Percentiles rank a stretch among this genome's conserved stretches.
phyloP scores from a whole-genome alignment of 2,113 vertebrate genomes.

The Clupea harengus region DNA sequence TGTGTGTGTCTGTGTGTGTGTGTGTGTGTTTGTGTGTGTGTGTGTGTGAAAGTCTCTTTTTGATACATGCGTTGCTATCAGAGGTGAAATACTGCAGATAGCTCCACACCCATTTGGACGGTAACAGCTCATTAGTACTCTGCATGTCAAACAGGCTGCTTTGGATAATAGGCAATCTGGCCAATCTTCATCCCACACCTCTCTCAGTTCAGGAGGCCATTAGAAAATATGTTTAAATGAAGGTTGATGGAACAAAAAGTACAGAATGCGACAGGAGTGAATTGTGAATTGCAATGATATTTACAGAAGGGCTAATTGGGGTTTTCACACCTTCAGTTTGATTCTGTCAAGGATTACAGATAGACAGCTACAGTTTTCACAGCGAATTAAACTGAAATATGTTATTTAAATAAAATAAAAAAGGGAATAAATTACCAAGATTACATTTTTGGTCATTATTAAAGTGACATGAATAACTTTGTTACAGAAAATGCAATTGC shows the following conservation, averaged over 20 bases:
- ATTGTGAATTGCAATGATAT: background rate
- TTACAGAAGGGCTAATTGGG: background rate
- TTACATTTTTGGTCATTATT: background rate
- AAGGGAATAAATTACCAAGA: background rate
- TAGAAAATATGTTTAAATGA: background rate
- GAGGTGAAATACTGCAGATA: background rate
- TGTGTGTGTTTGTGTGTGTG: background rate
- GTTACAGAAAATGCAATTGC: constrained; percentile 8
- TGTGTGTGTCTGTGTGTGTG: constrained; percentile 2
- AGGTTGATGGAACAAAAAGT: background rate
- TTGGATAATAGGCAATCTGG: constrained; percentile 1
- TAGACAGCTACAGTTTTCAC: background rate
- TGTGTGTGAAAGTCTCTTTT: background rate
- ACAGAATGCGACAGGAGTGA: background rate
- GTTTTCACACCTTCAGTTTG: background rate
- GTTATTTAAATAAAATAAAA: background rate
- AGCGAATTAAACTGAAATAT: background rate
- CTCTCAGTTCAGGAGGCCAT: background rate
- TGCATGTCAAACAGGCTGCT: background rate
- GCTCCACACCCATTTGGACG: background rate
- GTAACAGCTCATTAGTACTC: constrained; percentile 19
- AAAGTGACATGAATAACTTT: background rate
- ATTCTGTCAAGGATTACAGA: background rate
- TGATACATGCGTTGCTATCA: background rate
- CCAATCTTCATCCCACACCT: background rate